These are phyloP conservation scores for Phocides pigmalion DNA, from an alignment of 1,140 invertebrate genomes.

Conservation along the genomic window DNA sequence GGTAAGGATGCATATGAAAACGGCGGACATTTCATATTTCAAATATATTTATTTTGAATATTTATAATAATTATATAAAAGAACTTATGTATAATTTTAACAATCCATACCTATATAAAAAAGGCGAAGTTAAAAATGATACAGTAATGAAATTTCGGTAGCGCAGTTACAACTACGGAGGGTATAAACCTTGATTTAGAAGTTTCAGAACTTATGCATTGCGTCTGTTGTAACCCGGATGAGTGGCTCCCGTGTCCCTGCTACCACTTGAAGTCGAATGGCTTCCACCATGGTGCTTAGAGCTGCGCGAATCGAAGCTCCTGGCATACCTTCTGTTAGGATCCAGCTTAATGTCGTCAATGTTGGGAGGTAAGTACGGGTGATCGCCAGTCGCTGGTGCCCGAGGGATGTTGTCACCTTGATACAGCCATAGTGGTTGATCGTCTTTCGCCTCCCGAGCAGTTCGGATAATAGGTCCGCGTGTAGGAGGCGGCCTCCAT, in stretches of 20 bases:
- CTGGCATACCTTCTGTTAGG: slow-evolving; percentile 52
- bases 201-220: slow-evolving; percentile 38
- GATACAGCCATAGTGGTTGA: slow-evolving; percentile 55
- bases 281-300: slow-evolving; percentile 50
- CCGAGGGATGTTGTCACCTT: slow-evolving; percentile 45
- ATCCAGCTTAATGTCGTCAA: slow-evolving; percentile 56
- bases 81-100: too few species aligned
- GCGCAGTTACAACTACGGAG: neutral
- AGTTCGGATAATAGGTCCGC: slow-evolving; percentile 40
- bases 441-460: slow-evolving; percentile 42
- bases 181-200: neutral
- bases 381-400: slow-evolving; percentile 54
- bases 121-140: too few species aligned
- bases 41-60: too few species aligned
- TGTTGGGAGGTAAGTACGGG: slow-evolving; percentile 51
- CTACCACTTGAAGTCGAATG: slow-evolving; percentile 44
- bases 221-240: slow-evolving; percentile 59
- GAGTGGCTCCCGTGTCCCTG: slow-evolving; percentile 51
- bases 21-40: too few species aligned
- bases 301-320: slow-evolving; percentile 34
- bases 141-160: too few species aligned
- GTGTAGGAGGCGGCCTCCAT: slow-evolving; percentile 44
- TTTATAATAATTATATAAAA: too few species aligned
- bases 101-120: too few species aligned
- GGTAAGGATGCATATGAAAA: too few species aligned